Percentiles rank a stretch among this genome's conserved stretches.
Evolutionary conservation across 2,113 vertebrate species (phyloP).

Genomic region (Myodes glareolus): DNA sequence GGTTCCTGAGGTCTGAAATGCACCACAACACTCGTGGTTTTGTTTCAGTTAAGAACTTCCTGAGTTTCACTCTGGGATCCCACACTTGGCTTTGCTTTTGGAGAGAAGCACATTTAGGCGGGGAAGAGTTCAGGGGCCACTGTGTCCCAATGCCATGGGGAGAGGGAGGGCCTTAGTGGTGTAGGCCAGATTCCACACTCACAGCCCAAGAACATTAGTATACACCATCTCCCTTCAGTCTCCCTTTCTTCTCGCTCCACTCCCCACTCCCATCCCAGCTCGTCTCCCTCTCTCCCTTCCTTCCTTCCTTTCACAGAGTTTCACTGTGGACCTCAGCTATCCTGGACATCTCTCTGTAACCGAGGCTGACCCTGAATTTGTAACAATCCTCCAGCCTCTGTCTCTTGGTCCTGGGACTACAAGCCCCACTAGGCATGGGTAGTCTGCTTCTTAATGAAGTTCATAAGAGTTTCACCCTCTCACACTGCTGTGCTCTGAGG

Average conservation of each 20-base stretch:
- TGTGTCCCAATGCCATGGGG: not conserved
- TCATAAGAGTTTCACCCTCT: not conserved
- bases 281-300: too few species aligned
- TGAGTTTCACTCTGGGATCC: not conserved
- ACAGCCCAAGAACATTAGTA: rapidly evolving
- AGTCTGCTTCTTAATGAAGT: not conserved
- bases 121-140: not conserved
- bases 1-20: not conserved
- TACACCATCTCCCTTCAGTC: not conserved
- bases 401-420: not conserved
- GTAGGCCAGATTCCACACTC: not conserved
- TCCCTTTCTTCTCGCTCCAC: not conserved
- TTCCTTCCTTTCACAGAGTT: not conserved
- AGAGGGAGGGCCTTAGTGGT: not conserved
- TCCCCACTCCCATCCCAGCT: too few species aligned
- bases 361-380: not conserved
- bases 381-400: not conserved
- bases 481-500: not conserved
- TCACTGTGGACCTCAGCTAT: too few species aligned
- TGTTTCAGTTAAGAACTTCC: not conserved
- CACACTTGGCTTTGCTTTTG: not conserved
- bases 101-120: not conserved
- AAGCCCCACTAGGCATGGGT: not conserved
- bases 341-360: not conserved
- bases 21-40: not conserved